phyloP scores from a whole-genome alignment of 2,888 invertebrate genomes.

The Julus scandinavius region DNA sequence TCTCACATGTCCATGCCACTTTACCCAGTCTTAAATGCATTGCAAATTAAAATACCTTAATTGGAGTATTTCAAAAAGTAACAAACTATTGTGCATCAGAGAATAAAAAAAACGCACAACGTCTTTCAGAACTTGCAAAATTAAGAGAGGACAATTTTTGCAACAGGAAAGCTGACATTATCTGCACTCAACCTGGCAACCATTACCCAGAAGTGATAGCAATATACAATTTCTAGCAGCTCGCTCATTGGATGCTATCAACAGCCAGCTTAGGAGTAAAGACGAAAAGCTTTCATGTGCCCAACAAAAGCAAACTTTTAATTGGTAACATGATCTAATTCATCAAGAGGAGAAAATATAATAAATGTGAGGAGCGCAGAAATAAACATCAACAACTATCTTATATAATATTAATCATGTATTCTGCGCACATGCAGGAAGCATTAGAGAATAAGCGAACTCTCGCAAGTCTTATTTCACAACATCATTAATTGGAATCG shows the following conservation, averaged over 20 bases:
- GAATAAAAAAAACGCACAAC: not conserved
- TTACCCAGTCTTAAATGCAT: not conserved
- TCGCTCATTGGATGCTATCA: not conserved
- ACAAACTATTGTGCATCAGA: slow-evolving; percentile 3
- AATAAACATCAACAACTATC: not conserved
- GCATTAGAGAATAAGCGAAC: not conserved
- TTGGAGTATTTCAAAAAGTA: slow-evolving; percentile 25
- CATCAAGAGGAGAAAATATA: slow-evolving; percentile 1
- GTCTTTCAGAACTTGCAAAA: not conserved
- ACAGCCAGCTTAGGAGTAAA: not conserved
- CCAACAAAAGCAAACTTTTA: not conserved
- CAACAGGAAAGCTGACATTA: not conserved
- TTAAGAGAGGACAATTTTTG: not conserved
- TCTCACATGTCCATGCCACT: not conserved
- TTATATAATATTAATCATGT: not conserved
- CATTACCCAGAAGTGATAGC: not conserved
- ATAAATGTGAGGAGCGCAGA: not conserved
- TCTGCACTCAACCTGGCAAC: not conserved
- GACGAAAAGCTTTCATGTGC: not conserved
- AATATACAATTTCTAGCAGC: not conserved
- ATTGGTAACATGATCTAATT: slow-evolving; percentile 29
- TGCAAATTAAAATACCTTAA: slow-evolving; percentile 14
- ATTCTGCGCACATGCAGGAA: not conserved
- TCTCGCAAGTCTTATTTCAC: not conserved
- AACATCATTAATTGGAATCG: not conserved